Base-by-base conservation (phyloP, 2,113 vertebrate genomes). In the Hydrochoerus hydrochaeris region DNA sequence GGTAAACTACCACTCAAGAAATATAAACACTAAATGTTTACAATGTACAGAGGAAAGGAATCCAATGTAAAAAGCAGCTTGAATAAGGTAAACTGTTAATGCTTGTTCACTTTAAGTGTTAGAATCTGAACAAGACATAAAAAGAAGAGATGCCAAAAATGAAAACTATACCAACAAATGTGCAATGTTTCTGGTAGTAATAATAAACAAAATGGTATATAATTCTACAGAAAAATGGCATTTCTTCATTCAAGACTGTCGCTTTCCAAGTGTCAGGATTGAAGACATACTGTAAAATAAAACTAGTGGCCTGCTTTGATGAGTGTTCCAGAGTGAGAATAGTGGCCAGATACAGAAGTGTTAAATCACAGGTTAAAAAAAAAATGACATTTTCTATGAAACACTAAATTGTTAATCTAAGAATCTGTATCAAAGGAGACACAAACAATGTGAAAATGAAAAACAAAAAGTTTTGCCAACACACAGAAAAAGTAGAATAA, bases 111-210 rank as follows among this genome's bases (percentile, higher is more conserved):
- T 90, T 94, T 52, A 90, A 46, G 7, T 60, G 7, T 20, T 30
- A 28, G 58, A 65, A 75, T 17, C 41, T 67, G 19, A 85, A 60
- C 17, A 75, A 86, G 60, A 49, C 32, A 44, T 16, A 41, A 88
- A 86, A 85, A 58, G 9, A 75, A 67, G 16, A 67, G 28, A 11
- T 67, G 83, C 12, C 22, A 85, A 58, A 83, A 60, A 71, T 78
- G 28, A 85, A 84, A 95, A 90, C 28, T 20, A 78, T 78, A 32
- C 75, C 82, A 93, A 97, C 35, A 93, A 86, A 92, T 54, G 2
- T 32, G 88, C 12, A 30, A 81, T 86, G 81, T 83, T 69, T 90
- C 58, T 90, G 35, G 30, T 83, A 26, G 32, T 80, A 82, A 88
- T 24, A 57, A 63, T 85, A 75, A 95, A 3, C 46, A 94, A 54